Percentiles rank a stretch among this genome's conserved stretches.
phyloP scores from a whole-genome alignment of 1,140 invertebrate species.

The Lepeophtheirus salmonis region DNA sequence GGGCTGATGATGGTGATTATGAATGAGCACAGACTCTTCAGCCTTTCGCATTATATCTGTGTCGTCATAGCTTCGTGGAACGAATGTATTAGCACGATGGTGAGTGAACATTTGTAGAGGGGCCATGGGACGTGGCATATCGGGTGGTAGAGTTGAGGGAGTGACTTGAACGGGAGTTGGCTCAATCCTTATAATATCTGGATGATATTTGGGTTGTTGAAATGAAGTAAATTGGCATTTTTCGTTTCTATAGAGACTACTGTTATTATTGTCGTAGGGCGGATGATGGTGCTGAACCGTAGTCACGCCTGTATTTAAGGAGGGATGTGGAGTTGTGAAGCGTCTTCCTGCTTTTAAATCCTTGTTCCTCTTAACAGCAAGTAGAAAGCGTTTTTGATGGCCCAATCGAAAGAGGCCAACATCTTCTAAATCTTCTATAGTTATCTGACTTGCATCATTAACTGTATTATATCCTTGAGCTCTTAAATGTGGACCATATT shows the following conservation, averaged over 20 bases:
- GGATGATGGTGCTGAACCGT: too few species aligned
- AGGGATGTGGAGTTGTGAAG: too few species aligned
- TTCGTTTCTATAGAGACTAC: too few species aligned
- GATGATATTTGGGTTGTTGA: not conserved
- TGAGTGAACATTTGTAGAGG: constrained; percentile 30
- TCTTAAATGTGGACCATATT: constrained; percentile 67
- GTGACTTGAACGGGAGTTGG: not conserved
- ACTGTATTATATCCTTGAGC: constrained; percentile 84
- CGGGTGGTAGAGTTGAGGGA: constrained; percentile 9
- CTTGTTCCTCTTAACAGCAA: constrained; percentile 91
- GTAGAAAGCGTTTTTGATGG: constrained; percentile 86
- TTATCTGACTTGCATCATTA: constrained; percentile 61
- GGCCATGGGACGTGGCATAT: constrained; percentile 19
- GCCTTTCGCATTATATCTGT: constrained; percentile 72
- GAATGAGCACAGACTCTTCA: constrained; percentile 31
- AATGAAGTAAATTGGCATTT: too few species aligned
- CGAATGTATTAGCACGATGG: too few species aligned
- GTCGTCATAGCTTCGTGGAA: constrained; percentile 61
- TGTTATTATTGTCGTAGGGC: too few species aligned
- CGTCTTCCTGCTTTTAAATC: constrained; percentile 70
- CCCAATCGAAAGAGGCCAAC: constrained; percentile 85
- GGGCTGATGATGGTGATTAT: constrained; percentile 4
- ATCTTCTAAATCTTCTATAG: constrained; percentile 97
- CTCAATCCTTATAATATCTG: constrained; percentile 1
- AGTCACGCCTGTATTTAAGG: too few species aligned